Evolutionary conservation across 2,113 vertebrate species (phyloP).

Genomic region (Ophthalmolycus amberensis): DNA sequence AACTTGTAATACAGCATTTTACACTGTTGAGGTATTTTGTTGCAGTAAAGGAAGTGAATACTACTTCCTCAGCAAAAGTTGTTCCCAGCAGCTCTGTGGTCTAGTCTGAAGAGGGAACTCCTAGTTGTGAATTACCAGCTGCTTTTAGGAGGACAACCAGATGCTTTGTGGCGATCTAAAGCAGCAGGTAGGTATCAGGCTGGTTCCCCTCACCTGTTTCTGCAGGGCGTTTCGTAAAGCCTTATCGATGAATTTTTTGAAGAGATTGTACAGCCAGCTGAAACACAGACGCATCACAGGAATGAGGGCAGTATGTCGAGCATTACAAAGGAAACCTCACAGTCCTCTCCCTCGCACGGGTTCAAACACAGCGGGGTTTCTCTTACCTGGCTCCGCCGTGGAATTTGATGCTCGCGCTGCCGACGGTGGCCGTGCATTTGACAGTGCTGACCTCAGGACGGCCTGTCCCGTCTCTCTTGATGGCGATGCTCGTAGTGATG

Average conservation of each 20-base stretch:
- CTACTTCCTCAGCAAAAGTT: background rate
- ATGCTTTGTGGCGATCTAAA: background rate
- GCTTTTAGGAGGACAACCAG: background rate
- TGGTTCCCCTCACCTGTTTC: slow-evolving; percentile 73
- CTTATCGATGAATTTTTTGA: slow-evolving; percentile 66
- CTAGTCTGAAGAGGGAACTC: background rate
- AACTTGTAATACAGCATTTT: background rate
- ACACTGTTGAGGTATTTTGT: background rate
- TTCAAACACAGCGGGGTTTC: background rate
- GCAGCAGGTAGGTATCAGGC: background rate
- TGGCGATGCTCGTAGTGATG: slow-evolving; percentile 58
- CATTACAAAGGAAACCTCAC: background rate
- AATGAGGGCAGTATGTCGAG: background rate
- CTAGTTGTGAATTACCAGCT: background rate
- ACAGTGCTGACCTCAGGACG: slow-evolving; percentile 67
- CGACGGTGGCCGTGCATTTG: slow-evolving; percentile 68
- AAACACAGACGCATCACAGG: slow-evolving; percentile 26
- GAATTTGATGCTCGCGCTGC: slow-evolving; percentile 69
- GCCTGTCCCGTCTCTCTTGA: slow-evolving; percentile 76
- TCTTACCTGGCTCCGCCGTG: slow-evolving; percentile 82
- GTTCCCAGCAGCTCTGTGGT: background rate
- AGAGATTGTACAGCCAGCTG: slow-evolving; percentile 86
- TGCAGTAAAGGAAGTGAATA: too few species aligned
- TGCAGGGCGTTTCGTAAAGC: slow-evolving; percentile 66
- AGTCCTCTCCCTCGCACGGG: background rate